Conservation (phyloP, 2,797 vertebrate species). For the Argyrosomus regius region DNA sequence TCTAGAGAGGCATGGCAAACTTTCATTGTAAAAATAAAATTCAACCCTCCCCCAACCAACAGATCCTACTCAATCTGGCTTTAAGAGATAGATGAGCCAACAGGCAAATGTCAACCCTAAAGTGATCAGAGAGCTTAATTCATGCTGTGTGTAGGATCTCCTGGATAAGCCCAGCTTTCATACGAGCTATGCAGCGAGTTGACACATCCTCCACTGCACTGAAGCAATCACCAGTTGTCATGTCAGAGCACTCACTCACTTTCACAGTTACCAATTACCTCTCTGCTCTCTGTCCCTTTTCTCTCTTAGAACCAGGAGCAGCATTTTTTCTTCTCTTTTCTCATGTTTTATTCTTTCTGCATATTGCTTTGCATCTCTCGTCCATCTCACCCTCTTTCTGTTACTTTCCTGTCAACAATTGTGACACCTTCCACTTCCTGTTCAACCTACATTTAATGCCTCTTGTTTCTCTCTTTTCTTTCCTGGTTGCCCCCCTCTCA, state of each 20-base stretch:
- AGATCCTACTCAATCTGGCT: no score
- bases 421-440: background rate
- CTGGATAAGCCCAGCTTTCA: constrained; percentile 62
- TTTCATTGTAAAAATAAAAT: no score
- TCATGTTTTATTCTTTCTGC: background rate
- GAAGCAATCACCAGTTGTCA: no score
- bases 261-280: constrained; percentile 62
- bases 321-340: constrained; percentile 26
- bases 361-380: background rate
- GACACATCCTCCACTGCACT: no score
- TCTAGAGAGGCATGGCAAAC: no score
- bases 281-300: constrained; percentile 33
- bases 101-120: constrained; percentile 67
- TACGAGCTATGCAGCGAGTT: no score
- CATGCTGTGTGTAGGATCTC: constrained; percentile 53
- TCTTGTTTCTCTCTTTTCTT: background rate
- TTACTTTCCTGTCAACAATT: background rate
- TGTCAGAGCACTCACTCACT: constrained; percentile 58
- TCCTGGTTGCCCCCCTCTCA: background rate
- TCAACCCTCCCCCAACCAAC: no score
- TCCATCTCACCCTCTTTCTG: constrained; percentile 4
- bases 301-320: constrained; percentile 16
- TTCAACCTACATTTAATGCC: constrained; percentile 13
- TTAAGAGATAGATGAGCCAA: constrained; percentile 60
- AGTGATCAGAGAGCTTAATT: constrained; percentile 67